A percentile compares a stretch with the other conserved stretches of the same genome.
phyloP scores from a whole-genome alignment of 2,888 invertebrate species.

The Netelia melanura region DNA sequence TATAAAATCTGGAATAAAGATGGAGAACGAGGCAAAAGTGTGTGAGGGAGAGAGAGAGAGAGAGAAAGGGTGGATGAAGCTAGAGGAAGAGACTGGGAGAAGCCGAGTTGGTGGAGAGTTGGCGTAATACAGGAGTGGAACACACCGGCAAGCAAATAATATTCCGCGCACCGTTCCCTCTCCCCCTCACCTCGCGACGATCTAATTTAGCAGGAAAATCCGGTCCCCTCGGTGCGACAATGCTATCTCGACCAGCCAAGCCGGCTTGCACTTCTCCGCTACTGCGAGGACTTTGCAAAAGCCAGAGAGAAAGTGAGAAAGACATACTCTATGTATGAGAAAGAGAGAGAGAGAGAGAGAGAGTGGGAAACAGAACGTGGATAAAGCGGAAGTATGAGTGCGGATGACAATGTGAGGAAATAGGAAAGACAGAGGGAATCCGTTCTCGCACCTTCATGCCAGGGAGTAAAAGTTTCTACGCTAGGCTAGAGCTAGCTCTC shows the following conservation, averaged over 20 bases:
- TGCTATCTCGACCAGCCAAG: constrained; percentile 69
- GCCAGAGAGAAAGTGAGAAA: not conserved
- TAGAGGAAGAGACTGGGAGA: not conserved
- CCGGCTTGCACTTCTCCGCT: constrained; percentile 51
- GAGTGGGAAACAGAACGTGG: constrained; percentile 30
- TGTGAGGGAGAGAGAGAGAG: not conserved
- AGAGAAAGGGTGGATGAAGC: not conserved
- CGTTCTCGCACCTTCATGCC: constrained; percentile 42
- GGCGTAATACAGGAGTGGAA: constrained; percentile 20
- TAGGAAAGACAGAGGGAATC: constrained; percentile 57
- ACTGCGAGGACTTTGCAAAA: constrained; percentile 26
- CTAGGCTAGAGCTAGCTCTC: constrained; percentile 32
- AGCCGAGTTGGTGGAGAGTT: constrained; percentile 7
- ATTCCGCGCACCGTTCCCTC: constrained; percentile 60
- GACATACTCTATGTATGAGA: constrained; percentile 4
- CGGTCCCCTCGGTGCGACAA: constrained; percentile 64
- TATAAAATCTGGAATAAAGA: constrained; percentile 41
- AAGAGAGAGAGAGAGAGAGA: constrained; percentile 23
- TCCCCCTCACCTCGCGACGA: constrained; percentile 46
- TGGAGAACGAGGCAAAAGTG: not conserved
- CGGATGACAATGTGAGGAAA: constrained; percentile 45
- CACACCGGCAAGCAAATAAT: constrained; percentile 63
- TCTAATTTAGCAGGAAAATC: constrained; percentile 72
- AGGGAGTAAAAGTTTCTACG: constrained; percentile 59
- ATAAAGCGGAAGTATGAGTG: constrained; percentile 47